phyloP scores from a whole-genome alignment of 2,797 vertebrate species.

The Propithecus deckenii region DNA sequence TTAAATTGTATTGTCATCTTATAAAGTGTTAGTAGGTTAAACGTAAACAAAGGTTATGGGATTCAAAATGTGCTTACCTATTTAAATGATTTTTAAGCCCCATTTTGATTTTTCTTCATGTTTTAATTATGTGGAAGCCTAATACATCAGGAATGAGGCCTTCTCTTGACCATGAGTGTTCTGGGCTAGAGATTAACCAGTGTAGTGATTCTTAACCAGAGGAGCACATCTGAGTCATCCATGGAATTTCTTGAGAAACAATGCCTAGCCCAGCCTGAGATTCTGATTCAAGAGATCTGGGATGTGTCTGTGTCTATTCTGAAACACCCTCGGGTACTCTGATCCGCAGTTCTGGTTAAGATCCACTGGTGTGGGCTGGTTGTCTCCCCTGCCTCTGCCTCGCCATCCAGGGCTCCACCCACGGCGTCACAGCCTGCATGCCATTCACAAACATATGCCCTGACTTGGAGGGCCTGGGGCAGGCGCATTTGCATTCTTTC shows the following conservation, averaged over 20 bases:
- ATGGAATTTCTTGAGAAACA: conserved; percentile 52
- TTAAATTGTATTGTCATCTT: background rate
- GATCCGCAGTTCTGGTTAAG: conserved; percentile 18
- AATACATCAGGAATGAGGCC: background rate
- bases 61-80: background rate
- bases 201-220: conserved; percentile 17
- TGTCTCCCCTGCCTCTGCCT: background rate
- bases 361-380: background rate
- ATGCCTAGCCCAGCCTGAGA: background rate
- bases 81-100: conserved; percentile 24
- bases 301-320: background rate
- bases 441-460: background rate
- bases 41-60: background rate
- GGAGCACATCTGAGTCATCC: background rate
- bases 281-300: background rate
- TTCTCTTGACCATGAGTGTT: background rate
- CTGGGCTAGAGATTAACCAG: background rate
- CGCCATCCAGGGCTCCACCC: background rate
- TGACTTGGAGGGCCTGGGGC: background rate
- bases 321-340: background rate
- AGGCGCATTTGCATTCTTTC: conserved; percentile 9
- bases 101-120: background rate
- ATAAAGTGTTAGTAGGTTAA: conserved; percentile 8
- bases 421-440: background rate
- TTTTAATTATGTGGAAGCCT: background rate